These are phyloP conservation scores for Lacanobia wlatinum DNA, from an alignment of 2,888 invertebrate genomes.

Conservation along the genomic window DNA sequence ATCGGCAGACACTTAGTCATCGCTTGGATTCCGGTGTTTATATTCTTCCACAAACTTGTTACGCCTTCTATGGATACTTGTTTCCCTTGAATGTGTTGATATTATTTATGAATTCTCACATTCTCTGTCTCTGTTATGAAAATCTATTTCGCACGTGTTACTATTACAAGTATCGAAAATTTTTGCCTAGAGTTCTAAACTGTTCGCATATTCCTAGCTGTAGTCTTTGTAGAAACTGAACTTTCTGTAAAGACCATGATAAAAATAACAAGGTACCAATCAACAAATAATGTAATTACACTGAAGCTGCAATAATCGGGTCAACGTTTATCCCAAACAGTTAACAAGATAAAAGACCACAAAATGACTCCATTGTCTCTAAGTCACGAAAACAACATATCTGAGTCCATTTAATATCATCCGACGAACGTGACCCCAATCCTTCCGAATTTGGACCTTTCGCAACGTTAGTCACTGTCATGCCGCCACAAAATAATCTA, in stretches of 20 bases:
- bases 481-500: constrained; percentile 54
- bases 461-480: constrained; percentile 49
- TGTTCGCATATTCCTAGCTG: background rate
- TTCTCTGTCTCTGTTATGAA: constrained; percentile 25
- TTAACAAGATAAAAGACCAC: constrained; percentile 51
- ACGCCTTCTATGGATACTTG: constrained; percentile 59
- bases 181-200: background rate
- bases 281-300: constrained; percentile 29
- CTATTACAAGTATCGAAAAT: background rate
- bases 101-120: constrained; percentile 38
- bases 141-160: constrained; percentile 3
- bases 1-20: constrained; percentile 61
- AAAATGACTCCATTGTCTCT: constrained; percentile 56
- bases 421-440: constrained; percentile 86
- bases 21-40: constrained; percentile 49
- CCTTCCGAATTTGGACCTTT: constrained; percentile 74
- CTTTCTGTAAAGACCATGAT: background rate
- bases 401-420: constrained; percentile 83
- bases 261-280: constrained; percentile 8
- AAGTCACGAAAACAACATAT: constrained; percentile 86
- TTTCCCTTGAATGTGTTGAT: constrained; percentile 44
- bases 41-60: constrained; percentile 57
- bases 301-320: constrained; percentile 22
- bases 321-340: constrained; percentile 9
- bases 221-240: background rate